Evolutionary conservation across 2,113 vertebrate genomes (phyloP).

Genomic region (Drymodes brunneopygia): DNA sequence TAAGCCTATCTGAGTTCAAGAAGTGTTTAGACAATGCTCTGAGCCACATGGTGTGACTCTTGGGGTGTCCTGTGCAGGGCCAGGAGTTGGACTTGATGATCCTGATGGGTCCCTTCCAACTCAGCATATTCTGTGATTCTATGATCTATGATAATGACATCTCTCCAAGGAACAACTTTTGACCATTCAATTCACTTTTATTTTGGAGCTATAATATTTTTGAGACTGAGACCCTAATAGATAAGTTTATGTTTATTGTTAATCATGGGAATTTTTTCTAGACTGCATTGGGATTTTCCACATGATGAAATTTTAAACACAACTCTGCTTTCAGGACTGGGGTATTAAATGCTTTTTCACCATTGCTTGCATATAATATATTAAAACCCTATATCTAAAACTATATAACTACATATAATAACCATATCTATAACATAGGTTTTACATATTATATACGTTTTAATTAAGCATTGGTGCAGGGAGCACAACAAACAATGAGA

Average conservation of each 20-base stretch:
- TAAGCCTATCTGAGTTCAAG: not conserved
- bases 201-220: not conserved
- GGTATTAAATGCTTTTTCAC: not conserved
- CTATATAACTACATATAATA: not conserved
- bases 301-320: not conserved
- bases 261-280: not conserved
- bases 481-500: not conserved
- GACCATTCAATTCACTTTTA: not conserved
- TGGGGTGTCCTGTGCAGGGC: not conserved
- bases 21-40: not conserved
- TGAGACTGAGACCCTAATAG: not conserved
- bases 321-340: not conserved
- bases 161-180: not conserved
- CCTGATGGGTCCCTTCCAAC: not conserved
- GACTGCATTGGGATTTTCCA: not conserved
- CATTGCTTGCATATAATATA: not conserved
- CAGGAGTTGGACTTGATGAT: not conserved
- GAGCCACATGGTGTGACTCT: not conserved
- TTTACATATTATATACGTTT: not conserved
- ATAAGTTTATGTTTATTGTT: not conserved
- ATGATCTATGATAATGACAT: not conserved
- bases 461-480: not conserved
- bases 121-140: not conserved
- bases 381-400: not conserved
- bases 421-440: not conserved